These are phyloP conservation scores for Ciconia nigra DNA, from an alignment of 2,797 vertebrate species.

Conservation along the genomic window DNA sequence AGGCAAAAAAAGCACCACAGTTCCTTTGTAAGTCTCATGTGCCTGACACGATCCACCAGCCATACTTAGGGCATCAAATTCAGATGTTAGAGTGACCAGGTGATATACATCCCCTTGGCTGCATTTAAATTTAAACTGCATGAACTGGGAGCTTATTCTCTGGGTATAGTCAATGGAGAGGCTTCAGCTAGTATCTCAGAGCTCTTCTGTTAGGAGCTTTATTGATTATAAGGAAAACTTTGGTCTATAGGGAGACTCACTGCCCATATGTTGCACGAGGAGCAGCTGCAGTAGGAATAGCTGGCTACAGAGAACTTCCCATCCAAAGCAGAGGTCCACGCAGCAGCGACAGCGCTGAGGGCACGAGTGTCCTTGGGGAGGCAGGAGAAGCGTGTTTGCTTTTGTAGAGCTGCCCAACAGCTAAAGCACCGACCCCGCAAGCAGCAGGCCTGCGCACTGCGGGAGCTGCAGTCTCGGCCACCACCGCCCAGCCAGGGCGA, in stretches of 20 bases:
- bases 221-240: neutral
- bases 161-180: neutral
- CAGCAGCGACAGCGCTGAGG: accelerated
- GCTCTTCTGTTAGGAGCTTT: neutral
- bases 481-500: accelerated
- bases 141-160: neutral
- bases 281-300: neutral
- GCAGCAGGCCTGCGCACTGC: neutral
- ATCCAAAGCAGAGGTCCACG: neutral
- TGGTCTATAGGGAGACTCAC: neutral
- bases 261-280: accelerated
- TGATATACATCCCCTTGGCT: neutral
- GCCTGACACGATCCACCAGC: neutral
- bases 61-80: neutral
- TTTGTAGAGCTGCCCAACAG: neutral
- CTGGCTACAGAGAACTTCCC: neutral
- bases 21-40: neutral
- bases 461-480: neutral
- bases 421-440: neutral
- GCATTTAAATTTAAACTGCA: neutral
- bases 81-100: neutral
- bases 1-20: accelerated
- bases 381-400: neutral
- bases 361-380: accelerated
- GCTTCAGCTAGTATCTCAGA: neutral